Conservation (phyloP, 2,113 vertebrate species). For the Tamias sibiricus region DNA sequence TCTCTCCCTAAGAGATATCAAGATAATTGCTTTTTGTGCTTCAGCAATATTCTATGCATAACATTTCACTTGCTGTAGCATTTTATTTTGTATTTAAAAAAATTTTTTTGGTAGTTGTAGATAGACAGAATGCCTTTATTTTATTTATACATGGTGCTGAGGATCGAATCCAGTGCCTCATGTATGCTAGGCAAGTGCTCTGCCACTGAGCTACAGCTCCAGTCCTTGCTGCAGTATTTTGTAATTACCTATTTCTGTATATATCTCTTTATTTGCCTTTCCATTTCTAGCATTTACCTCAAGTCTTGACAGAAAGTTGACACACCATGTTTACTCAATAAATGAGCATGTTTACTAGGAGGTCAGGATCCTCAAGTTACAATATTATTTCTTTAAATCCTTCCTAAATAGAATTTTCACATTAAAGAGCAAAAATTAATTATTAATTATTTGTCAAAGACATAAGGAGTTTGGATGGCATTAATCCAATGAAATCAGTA, state of each 20-base stretch:
- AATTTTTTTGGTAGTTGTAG: too few species aligned
- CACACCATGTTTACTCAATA: background rate
- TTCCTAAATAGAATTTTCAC: slow-evolving; percentile 14
- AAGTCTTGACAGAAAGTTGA: background rate
- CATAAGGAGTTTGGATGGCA: background rate
- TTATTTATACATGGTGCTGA: too few species aligned
- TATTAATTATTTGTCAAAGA: slow-evolving; percentile 69
- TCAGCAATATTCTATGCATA: slow-evolving; percentile 54
- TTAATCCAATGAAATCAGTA: background rate
- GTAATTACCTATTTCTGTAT: slow-evolving; percentile 1
- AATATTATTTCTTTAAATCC: background rate
- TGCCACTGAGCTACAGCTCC: too few species aligned
- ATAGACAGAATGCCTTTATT: too few species aligned
- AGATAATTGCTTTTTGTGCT: slow-evolving; percentile 58
- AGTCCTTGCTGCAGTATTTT: background rate
- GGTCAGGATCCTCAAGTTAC: background rate
- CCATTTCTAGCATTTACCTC: background rate
- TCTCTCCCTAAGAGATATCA: slow-evolving; percentile 46
- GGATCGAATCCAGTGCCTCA: too few species aligned
- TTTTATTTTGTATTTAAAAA: background rate
- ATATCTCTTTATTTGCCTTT: background rate
- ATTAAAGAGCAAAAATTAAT: slow-evolving; percentile 50
- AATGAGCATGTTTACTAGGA: background rate
- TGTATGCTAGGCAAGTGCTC: too few species aligned
- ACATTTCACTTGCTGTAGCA: slow-evolving; percentile 29